Evolutionary conservation across 1,140 invertebrate genomes (phyloP).

Genomic region (Scylla paramamosain): DNA sequence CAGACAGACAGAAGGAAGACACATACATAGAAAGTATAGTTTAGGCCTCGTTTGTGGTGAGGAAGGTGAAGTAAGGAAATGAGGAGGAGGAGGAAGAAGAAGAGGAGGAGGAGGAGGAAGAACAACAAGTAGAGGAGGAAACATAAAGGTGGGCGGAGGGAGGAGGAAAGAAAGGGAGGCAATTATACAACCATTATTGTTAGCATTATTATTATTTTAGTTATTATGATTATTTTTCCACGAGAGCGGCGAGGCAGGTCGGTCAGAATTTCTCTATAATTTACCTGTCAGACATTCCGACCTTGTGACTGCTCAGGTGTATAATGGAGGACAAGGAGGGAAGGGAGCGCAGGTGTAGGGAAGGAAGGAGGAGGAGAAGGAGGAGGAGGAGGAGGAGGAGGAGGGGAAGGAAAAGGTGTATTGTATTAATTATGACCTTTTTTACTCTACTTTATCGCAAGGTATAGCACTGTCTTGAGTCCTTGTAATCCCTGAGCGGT

Average conservation of each 20-base stretch:
- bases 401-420: not conserved
- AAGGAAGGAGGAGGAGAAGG: not conserved
- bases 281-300: not conserved
- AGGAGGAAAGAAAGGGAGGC: not conserved
- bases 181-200: constrained; percentile 38
- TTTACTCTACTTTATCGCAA: too few species aligned
- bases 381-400: not conserved
- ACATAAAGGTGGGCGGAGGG: not conserved
- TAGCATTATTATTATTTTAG: constrained; percentile 35
- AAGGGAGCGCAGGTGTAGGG: not conserved
- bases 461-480: too few species aligned
- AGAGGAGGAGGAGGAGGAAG: not conserved
- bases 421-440: too few species aligned
- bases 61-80: too few species aligned
- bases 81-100: not conserved
- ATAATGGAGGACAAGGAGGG: not conserved
- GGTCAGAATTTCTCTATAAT: not conserved
- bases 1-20: too few species aligned
- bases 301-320: constrained; percentile 30
- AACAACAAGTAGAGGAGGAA: not conserved
- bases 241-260: too few species aligned
- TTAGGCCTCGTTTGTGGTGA: too few species aligned
- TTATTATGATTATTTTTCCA: too few species aligned
- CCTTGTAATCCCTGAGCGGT: too few species aligned
- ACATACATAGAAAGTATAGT: too few species aligned